phyloP scores from a whole-genome alignment of 2,113 vertebrate species.

The Protomyctophum bolini region DNA sequence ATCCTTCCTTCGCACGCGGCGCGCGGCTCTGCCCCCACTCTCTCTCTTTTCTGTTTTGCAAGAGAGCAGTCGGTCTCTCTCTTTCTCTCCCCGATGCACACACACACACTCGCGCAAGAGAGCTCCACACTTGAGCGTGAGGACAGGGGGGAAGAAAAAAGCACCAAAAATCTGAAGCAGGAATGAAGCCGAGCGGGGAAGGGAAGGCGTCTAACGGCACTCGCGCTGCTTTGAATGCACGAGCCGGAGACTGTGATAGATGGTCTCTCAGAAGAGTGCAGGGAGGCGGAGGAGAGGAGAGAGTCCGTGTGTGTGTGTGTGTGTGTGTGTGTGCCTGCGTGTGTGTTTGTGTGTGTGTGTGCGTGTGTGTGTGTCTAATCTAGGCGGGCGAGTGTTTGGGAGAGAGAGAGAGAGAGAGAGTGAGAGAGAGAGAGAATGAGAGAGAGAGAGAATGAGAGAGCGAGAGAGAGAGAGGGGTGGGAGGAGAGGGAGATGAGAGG shows the following conservation, averaged over 20 bases:
- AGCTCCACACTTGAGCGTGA: constrained; percentile 20
- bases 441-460: too few relatives aligned
- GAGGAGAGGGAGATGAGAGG: too few relatives aligned
- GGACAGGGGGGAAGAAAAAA: constrained; percentile 11
- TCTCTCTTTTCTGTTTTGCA: constrained; percentile 14
- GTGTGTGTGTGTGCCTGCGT: not conserved
- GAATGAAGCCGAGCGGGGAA: constrained; percentile 44
- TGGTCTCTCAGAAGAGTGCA: constrained; percentile 30
- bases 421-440: too few relatives aligned
- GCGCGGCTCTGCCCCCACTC: constrained; percentile 30
- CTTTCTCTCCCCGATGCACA: not conserved
- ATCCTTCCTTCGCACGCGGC: constrained; percentile 62
- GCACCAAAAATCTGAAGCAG: constrained; percentile 40
- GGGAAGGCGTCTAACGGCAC: constrained; percentile 43
- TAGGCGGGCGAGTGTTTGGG: too few relatives aligned
- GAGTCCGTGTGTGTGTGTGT: not conserved
- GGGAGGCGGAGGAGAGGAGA: constrained; percentile 33
- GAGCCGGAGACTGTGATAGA: constrained; percentile 70
- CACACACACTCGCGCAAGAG: constrained; percentile 14
- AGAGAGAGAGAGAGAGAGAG: too few relatives aligned
- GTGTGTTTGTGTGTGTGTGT: not conserved
- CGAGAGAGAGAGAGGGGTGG: too few relatives aligned
- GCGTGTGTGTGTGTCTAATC: not conserved
- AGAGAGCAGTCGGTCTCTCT: not conserved
- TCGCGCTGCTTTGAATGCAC: constrained; percentile 70